Evolutionary conservation across 2,888 invertebrate species (phyloP), one percentile per base, ranked within the genome.

Genomic region (Sericinus montela): DNA sequence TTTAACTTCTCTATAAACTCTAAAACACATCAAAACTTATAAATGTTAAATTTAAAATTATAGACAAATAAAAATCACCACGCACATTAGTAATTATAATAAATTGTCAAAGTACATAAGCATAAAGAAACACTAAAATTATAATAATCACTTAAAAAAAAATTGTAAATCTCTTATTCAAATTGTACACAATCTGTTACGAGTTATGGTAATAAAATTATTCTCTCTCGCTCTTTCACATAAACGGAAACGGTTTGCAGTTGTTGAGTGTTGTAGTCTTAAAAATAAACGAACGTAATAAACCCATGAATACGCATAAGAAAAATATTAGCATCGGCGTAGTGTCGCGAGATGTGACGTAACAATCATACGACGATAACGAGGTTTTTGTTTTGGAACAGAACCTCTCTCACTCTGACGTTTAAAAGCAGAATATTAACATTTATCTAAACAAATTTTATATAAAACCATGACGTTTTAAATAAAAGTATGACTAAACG

Each of bases 231-330:
- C 13, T 48, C 48, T 32, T 9, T 11, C 43, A 30, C 23, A 9
- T 15, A 19, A 5, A 32, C 13, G n/a, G 37, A 19, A 29, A 19
- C 37, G 38, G 43, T 30, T 25, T 23, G 30, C 28, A 7, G 14
- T 38, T 23, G 37, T 37, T 10, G 38, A 43, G 32, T 43, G 5
- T 37, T 42, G 39, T 38, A 29, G 38, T 44, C 13, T 44, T 40
- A 39, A 35, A 49, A 44, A 49, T 49, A 49, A 44, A 39, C 34
- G 44, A 40, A 48, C 19, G 16, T 48, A 43, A 49, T 40, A 32
- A 44, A 34, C 28, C 39, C 38, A 49, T 44, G 49, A 49, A 49
- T 49, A 49, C 37, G 11, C 48, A 48, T 44, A 44, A 48, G 29
- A 44, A 38, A 35, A 40, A 44, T 40, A 44, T 49, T 44, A 49